Base-by-base conservation (phyloP, 2,113 vertebrate genomes). In the Rhea americana region DNA sequence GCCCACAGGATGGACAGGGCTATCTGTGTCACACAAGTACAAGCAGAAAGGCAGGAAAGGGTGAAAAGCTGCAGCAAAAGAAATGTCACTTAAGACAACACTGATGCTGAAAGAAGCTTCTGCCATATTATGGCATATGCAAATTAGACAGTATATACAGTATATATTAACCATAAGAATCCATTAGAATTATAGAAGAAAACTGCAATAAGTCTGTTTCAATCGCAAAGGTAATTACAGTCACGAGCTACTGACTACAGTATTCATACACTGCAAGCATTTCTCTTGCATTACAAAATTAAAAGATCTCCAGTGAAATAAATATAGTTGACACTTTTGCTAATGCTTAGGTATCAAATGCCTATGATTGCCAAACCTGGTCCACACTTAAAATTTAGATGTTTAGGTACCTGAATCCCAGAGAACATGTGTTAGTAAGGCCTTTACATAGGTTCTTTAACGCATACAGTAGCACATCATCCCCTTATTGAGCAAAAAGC, bases 1-100 rank as follows among this genome's bases (percentile, higher is more conserved):
- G 37, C 30, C 53, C 30, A n/a, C 15, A 2, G 9, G 11, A 51
- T 10, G 8, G 9, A 66, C 0, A 0, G 32, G 35, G 26, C 24
- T 77, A 24, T 26, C 1, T 22, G 11, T 30, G 71, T 20, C 3
- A 0, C 9, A 7, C 21, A 35, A 28, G 19, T 12, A 81, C 78
- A 78, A 6, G 14, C 48, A 78, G 66, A 51, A 15, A 78, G 30
- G 53, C 14, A 58, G 14, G 7, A 9, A 77, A 47, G 7, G 5
- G n/a, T 37, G 15, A n/a, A 70, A n/a, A 35, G 47, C 67, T 50
- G 63, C 39, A 43, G 63, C 39, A 43, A 37, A 35, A 21, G 21
- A 70, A 25, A 35, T 48, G 30, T 22, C 32, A 70, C 21, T 5
- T 7, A 25, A 70, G 45, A 32, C 32, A n/a, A 70, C 32, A 48